Conservation (phyloP, 2,888 invertebrate species). For the Callyntrura guangdongensis region DNA sequence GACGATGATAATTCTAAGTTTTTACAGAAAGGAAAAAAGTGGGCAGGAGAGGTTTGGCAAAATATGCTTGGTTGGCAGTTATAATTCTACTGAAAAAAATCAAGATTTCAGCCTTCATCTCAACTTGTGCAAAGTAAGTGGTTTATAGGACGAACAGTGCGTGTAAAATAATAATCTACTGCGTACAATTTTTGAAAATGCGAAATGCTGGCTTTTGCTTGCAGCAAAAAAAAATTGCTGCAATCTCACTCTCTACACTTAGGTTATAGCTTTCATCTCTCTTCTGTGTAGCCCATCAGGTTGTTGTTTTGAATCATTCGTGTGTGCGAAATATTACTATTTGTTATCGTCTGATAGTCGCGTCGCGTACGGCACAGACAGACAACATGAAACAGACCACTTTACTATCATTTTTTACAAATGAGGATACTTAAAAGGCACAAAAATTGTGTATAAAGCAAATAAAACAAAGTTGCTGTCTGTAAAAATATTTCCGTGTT, state of each 20-base stretch:
- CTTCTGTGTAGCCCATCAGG: background rate
- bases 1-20: constrained; percentile 44
- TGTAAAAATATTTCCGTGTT: too few species aligned
- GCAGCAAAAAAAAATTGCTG: constrained; percentile 30
- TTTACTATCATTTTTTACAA: constrained; percentile 29
- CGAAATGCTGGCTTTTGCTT: constrained; percentile 20
- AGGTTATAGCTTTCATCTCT: background rate
- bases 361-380: background rate
- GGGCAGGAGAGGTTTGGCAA: constrained; percentile 45
- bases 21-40: constrained; percentile 19
- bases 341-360: constrained; percentile 36
- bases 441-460: background rate
- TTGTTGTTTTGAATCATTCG: constrained; percentile 22
- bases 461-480: too few species aligned
- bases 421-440: background rate
- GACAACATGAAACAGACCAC: background rate
- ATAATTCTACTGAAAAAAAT: constrained; percentile 57
- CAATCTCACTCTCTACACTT: background rate
- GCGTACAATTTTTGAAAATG: constrained; percentile 23
- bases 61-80: constrained; percentile 50
- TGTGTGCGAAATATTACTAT: constrained; percentile 35
- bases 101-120: constrained; percentile 41
- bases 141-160: constrained; percentile 17
- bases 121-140: background rate
- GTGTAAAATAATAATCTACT: constrained; percentile 12